These are phyloP conservation scores for Drosophila pectinifera DNA, from an alignment of 1,140 invertebrate species.

Conservation along the genomic window DNA sequence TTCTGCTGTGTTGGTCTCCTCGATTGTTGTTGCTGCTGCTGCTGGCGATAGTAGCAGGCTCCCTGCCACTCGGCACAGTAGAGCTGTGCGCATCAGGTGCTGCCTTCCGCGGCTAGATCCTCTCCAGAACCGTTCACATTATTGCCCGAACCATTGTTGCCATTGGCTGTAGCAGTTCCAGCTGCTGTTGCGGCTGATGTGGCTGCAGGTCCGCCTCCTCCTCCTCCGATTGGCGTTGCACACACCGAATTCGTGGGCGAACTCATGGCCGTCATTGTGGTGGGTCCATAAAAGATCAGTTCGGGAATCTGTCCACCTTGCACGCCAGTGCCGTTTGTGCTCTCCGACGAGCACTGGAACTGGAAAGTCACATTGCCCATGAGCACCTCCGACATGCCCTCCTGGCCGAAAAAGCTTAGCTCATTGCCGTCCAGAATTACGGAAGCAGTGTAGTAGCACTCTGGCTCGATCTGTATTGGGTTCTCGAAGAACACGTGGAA, in stretches of 20 bases:
- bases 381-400: constrained; percentile 95
- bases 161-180: constrained; percentile 2
- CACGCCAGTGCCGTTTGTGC: constrained; percentile 96
- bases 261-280: constrained; percentile 84
- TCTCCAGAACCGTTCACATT: constrained; percentile 52
- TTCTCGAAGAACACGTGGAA: constrained; percentile 97
- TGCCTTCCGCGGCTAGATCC: constrained; percentile 60
- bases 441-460: constrained; percentile 95
- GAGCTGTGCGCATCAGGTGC: constrained; percentile 75
- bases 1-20: constrained; percentile 62
- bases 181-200: constrained; percentile 4
- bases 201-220: constrained; percentile 6
- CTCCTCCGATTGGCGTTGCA: constrained; percentile 62
- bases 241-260: constrained; percentile 79
- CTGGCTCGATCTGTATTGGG: constrained; percentile 96
- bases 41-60: constrained; percentile 64
- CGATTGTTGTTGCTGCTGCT: constrained; percentile 54
- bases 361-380: constrained; percentile 96
- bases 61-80: constrained; percentile 74
- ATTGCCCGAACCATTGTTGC: constrained; percentile 21
- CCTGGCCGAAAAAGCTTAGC: constrained; percentile 97
- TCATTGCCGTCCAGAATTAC: constrained; percentile 95
- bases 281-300: constrained; percentile 95
- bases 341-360: constrained; percentile 97
- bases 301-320: constrained; percentile 98